Base-by-base conservation (phyloP, 2,113 vertebrate species). In the Nipponia nippon region DNA sequence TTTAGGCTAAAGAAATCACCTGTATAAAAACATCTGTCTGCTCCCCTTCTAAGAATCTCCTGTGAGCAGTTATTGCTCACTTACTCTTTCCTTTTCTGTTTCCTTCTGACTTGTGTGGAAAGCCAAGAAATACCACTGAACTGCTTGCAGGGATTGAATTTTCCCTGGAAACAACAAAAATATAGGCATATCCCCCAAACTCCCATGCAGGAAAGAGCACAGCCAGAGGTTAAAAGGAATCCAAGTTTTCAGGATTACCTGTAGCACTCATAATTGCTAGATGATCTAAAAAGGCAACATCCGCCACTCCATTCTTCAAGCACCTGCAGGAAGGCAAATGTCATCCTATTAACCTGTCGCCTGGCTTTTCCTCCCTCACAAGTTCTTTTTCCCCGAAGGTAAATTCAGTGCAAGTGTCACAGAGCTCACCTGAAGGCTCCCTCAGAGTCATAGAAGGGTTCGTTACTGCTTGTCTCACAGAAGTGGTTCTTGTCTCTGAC, bases 251-350 rank as follows among this genome's bases (percentile, higher is more conserved):
- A 78, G 62, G 19, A 65, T 97, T 97, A 99, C 99, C 99, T 80
- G 98, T 98, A 76, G 98, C 96, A 92, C n/a, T 98, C 79, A 96
- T 94, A 81, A 99, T 97, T 40, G 98, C 95, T 79, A 99, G 97
- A 90, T 99, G 98, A 96, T 99, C 99, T 96, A 99, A 97, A 96
- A 99, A 99, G 53, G 99, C 99, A 88, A 99, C 98, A 91, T 99
- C 99, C 72, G 98, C 99, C 50, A 94, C 93, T 40, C 98, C 98
- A 34, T 95, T 97, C 88, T 98, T 98, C 72, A 99, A 97, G 97
- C 99, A 99, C 89, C 99, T 99, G 94, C 26, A 89, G 61, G 62
- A 83, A 94, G 69, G 93, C 13, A 84, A 89, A 96, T 58, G 32
- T 27, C 29, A 91, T 58, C 40, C 32, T 49, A 56, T 83, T 58